phyloP scores from a whole-genome alignment of 2,113 vertebrate genomes.

The Anser brachyrhynchus region DNA sequence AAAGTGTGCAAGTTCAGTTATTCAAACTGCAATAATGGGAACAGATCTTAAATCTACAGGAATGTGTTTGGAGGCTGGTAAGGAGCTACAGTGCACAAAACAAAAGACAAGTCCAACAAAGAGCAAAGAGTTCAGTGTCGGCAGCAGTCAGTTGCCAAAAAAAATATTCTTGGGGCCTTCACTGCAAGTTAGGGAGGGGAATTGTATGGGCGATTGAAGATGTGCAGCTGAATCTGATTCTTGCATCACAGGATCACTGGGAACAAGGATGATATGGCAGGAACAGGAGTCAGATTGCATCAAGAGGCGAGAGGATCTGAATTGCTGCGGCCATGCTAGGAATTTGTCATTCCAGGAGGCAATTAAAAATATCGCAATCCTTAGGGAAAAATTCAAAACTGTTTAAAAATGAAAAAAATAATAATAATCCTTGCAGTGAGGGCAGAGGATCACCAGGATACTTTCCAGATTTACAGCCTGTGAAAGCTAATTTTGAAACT shows the following conservation, averaged over 20 bases:
- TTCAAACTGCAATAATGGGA: background rate
- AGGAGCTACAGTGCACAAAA: fast-evolving
- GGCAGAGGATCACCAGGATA: background rate
- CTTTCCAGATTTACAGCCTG: background rate
- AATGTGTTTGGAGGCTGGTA: background rate
- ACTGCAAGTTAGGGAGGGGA: background rate
- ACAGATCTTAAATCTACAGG: background rate
- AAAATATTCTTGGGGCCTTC: background rate
- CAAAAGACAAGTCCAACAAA: background rate
- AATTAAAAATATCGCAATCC: background rate
- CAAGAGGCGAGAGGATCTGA: background rate
- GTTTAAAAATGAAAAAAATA: background rate
- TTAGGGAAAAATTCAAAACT: background rate
- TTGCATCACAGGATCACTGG: background rate
- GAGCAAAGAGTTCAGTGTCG: fast-evolving
- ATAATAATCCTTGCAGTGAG: background rate
- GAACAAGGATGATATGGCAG: background rate
- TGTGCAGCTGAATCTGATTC: background rate
- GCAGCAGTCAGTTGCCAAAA: background rate
- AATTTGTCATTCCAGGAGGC: background rate
- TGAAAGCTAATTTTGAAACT: background rate
- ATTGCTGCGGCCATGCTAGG: background rate
- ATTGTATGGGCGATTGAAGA: background rate
- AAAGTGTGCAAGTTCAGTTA: background rate
- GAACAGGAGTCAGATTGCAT: background rate